A percentile compares a stretch with the other conserved stretches of the same genome.
phyloP scores from a whole-genome alignment of 2,888 invertebrate species.

The Mactromeris polynyma region DNA sequence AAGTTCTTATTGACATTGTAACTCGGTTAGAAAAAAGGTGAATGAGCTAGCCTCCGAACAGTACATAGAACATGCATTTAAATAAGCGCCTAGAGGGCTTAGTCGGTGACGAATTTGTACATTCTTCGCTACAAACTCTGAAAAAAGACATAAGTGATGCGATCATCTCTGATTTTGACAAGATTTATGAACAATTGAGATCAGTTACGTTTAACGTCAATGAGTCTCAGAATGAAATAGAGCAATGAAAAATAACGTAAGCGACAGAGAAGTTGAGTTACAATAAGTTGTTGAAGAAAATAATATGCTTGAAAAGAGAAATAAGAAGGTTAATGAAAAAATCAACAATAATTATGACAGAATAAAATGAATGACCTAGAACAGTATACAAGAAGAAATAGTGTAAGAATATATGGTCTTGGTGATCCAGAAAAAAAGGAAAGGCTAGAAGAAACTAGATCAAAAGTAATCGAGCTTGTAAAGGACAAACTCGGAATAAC shows the following conservation, averaged over 20 bases:
- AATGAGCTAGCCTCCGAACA: slow-evolving; percentile 13
- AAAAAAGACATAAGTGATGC: slow-evolving; percentile 22
- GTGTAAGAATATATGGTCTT: slow-evolving; percentile 26
- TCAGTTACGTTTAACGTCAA: neutral
- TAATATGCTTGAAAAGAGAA: neutral
- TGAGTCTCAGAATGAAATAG: neutral
- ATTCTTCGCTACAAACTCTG: neutral
- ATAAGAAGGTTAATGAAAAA: slow-evolving; percentile 6
- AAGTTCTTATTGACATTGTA: neutral
- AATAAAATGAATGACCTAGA: slow-evolving; percentile 20
- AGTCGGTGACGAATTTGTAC: too few relatives aligned
- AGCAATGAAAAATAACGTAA: neutral
- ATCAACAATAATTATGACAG: neutral
- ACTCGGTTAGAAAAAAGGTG: too few relatives aligned
- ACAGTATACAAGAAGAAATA: slow-evolving; percentile 42
- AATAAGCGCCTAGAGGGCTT: neutral
- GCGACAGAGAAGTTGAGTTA: neutral
- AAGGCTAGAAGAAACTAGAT: neutral
- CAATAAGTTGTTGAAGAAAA: neutral
- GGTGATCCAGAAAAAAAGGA: slow-evolving; percentile 22
- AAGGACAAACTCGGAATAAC: slow-evolving; percentile 12
- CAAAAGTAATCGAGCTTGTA: neutral
- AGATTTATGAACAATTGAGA: neutral
- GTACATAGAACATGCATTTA: neutral
- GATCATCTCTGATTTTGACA: slow-evolving; percentile 15